Evolutionary conservation across 2,113 vertebrate species (phyloP), one percentile per base, ranked within the genome.

Genomic region (Beaufortia kweichowensis): DNA sequence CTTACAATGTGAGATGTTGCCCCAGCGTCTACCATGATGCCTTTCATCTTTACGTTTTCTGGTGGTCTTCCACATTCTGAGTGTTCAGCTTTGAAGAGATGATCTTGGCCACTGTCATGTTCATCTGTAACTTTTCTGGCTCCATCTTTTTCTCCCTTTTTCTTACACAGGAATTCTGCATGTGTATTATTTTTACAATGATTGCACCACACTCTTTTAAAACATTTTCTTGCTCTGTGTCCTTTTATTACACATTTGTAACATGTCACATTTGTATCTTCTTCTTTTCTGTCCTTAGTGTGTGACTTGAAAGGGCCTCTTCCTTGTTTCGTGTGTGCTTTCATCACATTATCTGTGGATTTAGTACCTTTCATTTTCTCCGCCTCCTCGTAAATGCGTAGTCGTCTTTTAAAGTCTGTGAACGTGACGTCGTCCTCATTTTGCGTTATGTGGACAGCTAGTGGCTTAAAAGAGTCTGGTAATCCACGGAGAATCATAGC

Each of bases 321-420:
- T 10, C 35, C 11, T 14, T 79, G 46, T 23, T 12, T 69, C 1
- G 14, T 21, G 1, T 55, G 1, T 4, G 62, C 59, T 1, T 80
- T 82, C 67, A 80, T 86, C 33, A 80, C 83, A 35, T 81, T 83
- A 1, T 84, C 79, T 29, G 77, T 59, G 0, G 56, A 2, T 8
- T 72, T 71, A 50, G 5, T 43, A 0, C 3, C 35, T 24, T 57
- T 74, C 29, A 77, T 77, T 28, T 79, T 81, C 24, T 67, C 64
- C 3, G 0, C 12, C 39, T 67, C 64, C 19, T 76, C 14, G 8
- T 65, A 56, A 35, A 64, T 7, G 1, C 17, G 6, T 3, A 84
- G 61, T 53, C 67, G 68, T 15, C 80, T 82, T 29, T 81, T 83
- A 7, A 77, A 84, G 41, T 84, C 60, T 31, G 55, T 23, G 3